A percentile compares a stretch with the other conserved stretches of the same genome.
Conservation (phyloP, 2,797 vertebrate species). For the Gouania willdenowi region DNA sequence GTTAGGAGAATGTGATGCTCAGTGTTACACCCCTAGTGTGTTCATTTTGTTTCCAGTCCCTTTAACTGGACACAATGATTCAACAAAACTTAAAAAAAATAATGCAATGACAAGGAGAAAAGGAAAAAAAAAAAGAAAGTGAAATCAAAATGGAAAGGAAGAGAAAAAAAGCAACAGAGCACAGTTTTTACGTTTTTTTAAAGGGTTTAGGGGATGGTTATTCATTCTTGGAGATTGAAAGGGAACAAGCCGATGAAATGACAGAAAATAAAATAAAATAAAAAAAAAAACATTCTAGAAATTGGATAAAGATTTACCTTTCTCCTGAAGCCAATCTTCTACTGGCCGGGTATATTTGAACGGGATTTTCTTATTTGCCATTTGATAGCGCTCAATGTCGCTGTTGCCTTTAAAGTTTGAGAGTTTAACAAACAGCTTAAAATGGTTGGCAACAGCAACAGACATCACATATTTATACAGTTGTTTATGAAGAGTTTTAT, state of each 20-base stretch:
- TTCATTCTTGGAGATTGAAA: constrained; percentile 65
- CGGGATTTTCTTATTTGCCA: constrained; percentile 99
- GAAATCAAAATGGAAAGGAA: constrained; percentile 6
- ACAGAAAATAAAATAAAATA: constrained; percentile 60
- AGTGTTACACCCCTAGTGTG: constrained; percentile 9
- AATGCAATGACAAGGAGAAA: constrained; percentile 75
- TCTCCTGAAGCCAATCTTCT: constrained; percentile 98
- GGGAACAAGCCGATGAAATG: constrained; percentile 73
- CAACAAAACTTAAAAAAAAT: constrained; percentile 78
- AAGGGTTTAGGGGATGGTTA: constrained; percentile 64
- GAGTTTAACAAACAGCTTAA: constrained; percentile 91
- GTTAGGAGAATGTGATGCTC: constrained; percentile 13
- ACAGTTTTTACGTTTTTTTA: constrained; percentile 49
- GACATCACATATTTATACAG: constrained; percentile 77
- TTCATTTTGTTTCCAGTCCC: constrained; percentile 74
- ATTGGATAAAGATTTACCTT: constrained; percentile 92
- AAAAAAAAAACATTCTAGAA: constrained; percentile 77
- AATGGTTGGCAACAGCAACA: constrained; percentile 90
- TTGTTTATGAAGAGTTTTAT: constrained; percentile 75
- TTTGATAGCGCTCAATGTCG: constrained; percentile 99
- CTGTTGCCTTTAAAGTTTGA: constrained; percentile 99
- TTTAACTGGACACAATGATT: constrained; percentile 92
- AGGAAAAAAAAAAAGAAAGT: constrained; percentile 39
- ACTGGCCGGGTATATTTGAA: constrained; percentile 99
- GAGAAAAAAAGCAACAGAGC: constrained; percentile 17